A percentile compares a stretch with the other conserved stretches of the same genome.
Conservation (phyloP, 2,888 invertebrate species). For the Archaeoteleia sp. region DNA sequence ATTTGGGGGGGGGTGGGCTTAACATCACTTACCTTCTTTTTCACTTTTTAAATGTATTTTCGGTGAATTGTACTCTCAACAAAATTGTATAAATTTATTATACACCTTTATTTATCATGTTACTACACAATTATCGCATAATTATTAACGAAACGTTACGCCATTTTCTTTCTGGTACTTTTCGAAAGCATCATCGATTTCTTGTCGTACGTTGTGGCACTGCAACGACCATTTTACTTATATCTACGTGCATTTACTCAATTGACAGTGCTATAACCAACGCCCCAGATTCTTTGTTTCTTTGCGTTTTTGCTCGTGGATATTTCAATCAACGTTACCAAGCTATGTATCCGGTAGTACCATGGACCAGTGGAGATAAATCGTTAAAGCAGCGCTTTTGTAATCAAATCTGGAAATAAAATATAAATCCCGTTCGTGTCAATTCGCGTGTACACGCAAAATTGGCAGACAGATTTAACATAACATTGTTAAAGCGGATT, state of each 20-base stretch:
- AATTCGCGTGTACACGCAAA: constrained; percentile 28
- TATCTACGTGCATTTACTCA: constrained; percentile 33
- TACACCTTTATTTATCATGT: no score
- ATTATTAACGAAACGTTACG: no score
- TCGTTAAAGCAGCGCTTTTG: constrained; percentile 47
- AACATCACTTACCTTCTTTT: no score
- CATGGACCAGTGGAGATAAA: constrained; percentile 50
- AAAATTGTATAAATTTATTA: no score
- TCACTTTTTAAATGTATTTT: no score
- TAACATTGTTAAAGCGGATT: constrained; percentile 52
- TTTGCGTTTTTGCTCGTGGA: constrained; percentile 43
- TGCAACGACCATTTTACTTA: constrained; percentile 28
- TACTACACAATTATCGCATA: no score
- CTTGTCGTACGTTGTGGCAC: constrained; percentile 22
- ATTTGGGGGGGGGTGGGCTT: no score
- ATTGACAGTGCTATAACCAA: constrained; percentile 30
- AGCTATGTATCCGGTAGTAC: constrained; percentile 34
- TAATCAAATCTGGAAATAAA: constrained; percentile 53
- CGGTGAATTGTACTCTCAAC: no score
- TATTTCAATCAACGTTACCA: constrained; percentile 50
- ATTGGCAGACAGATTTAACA: constrained; percentile 49
- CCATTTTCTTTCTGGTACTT: no score
- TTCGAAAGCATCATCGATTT: no score
- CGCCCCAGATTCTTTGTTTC: constrained; percentile 42
- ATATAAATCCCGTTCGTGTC: constrained; percentile 51